Evolutionary conservation across 2,113 vertebrate genomes (phyloP), one percentile per base, ranked within the genome.

Genomic region (Psilopsiagon aurifrons): DNA sequence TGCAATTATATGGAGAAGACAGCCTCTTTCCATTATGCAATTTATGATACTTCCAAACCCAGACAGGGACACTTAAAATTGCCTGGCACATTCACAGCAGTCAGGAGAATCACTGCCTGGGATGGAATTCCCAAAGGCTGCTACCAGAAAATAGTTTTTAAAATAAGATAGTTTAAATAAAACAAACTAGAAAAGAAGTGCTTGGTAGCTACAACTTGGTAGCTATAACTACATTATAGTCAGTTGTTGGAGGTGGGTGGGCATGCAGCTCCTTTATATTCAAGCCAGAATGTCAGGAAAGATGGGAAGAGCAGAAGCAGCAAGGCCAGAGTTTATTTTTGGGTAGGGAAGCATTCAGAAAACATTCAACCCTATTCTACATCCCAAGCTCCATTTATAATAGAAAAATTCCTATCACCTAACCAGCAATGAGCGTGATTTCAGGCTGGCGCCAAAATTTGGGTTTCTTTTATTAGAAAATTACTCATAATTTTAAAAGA

Each of bases 401-500:
- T 28, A 64, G 28, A 86, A 6, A 17, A 86, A 75, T 47, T 83
- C 90, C 82, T 33, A 80, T 39, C 54, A 70, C 64, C 73, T 94
- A 92, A 67, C 41, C 35, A 86, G 33, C 0, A 1, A 84, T 47
- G 81, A 75, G 54, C 24, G 24, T 23, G 55, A 74, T 31, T 68
- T 68, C 51, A 55, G 19, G 51, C 64, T 10, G 2, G 35, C 86
- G 64, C 51, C n/a, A 83, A 54, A 93, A 77, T 86, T 4, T 62
- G 59, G 29, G 19, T 78, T 92, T 70, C 67, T 88, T 88, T 90
- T 60, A 92, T 84, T 95, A 93, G 64, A 92, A 96, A 92, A 93
- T 78, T 44, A 81, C 69, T 88, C 68, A 24, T 28, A 11, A 81
- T 93, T 96, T 95, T 6, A 51, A 55, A 90, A 70, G 68, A 64